A percentile compares a stretch with the other conserved stretches of the same genome.
Conservation (phyloP, 2,113 vertebrate genomes). For the Lepisosteus oculatus region DNA sequence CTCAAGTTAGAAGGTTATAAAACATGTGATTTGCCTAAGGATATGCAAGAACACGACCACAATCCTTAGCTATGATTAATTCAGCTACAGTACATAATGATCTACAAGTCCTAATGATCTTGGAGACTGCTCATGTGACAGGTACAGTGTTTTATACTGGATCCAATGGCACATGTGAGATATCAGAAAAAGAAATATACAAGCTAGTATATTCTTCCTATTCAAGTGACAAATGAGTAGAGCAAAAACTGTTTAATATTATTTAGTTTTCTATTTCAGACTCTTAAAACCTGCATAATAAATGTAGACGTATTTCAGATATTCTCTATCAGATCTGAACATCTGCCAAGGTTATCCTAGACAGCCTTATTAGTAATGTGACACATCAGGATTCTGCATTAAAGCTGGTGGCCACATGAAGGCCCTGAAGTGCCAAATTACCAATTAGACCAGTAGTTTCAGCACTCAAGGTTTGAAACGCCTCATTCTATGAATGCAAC, state of each 20-base stretch:
- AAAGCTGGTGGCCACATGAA: conserved; percentile 41
- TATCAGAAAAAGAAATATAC: too few relatives aligned
- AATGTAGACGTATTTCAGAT: too few relatives aligned
- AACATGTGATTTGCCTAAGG: conserved; percentile 61
- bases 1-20: conserved; percentile 60
- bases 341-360: not conserved
- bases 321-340: too few relatives aligned
- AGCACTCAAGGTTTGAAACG: conserved; percentile 22
- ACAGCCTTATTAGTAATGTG: conserved; percentile 11
- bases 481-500: not conserved
- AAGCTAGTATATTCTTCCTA: too few relatives aligned
- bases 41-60: conserved; percentile 45
- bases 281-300: too few relatives aligned
- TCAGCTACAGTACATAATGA: conserved; percentile 25
- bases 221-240: too few relatives aligned
- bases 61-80: not conserved
- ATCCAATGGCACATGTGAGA: conserved; percentile 20
- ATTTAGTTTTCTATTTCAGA: too few relatives aligned
- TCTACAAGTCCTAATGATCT: conserved; percentile 56
- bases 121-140: conserved; percentile 45
- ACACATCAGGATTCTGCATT: conserved; percentile 34
- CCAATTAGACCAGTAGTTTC: conserved; percentile 51
- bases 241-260: too few relatives aligned
- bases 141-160: conserved; percentile 51
- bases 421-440: conserved; percentile 40